Conservation (phyloP, 2,888 invertebrate species). For the Augochlorella aurata region DNA sequence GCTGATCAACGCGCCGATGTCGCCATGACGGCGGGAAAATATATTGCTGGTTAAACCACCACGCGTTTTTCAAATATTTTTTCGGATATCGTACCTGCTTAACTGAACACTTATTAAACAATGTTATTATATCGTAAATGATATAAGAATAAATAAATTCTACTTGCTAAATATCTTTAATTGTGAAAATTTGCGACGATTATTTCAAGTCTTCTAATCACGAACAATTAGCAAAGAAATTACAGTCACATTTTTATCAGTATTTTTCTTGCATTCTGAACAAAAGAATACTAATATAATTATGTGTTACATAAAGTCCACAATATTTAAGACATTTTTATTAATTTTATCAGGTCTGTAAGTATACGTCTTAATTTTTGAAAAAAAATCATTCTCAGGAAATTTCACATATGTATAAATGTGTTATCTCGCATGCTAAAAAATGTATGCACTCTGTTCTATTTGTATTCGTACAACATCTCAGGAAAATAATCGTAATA, state of each 20-base stretch:
- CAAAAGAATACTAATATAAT: background rate
- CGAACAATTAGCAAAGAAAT: background rate
- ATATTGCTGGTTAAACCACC: background rate
- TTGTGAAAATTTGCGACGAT: background rate
- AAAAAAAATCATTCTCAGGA: background rate
- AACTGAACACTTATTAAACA: background rate
- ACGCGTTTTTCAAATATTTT: background rate
- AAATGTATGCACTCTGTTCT: slow-evolving; percentile 1
- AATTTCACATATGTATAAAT: background rate
- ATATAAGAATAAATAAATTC: background rate
- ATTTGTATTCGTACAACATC: background rate
- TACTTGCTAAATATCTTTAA: background rate
- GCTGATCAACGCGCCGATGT: background rate
- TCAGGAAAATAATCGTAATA: slow-evolving; percentile 27
- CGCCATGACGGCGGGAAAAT: background rate
- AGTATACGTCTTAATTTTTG: slow-evolving; percentile 14
- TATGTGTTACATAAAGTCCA: background rate
- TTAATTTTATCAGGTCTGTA: slow-evolving; percentile 4
- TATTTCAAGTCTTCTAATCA: background rate
- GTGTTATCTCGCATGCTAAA: slow-evolving; percentile 10
- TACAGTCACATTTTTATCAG: too few relatives aligned
- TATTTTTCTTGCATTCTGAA: background rate
- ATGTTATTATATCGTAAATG: background rate
- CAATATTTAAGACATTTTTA: slow-evolving; percentile 17
- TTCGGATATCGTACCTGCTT: background rate